Percentiles rank a stretch among this genome's conserved stretches.
Evolutionary conservation across 2,113 vertebrate genomes (phyloP).

Genomic region (Halcyon malimbica): DNA sequence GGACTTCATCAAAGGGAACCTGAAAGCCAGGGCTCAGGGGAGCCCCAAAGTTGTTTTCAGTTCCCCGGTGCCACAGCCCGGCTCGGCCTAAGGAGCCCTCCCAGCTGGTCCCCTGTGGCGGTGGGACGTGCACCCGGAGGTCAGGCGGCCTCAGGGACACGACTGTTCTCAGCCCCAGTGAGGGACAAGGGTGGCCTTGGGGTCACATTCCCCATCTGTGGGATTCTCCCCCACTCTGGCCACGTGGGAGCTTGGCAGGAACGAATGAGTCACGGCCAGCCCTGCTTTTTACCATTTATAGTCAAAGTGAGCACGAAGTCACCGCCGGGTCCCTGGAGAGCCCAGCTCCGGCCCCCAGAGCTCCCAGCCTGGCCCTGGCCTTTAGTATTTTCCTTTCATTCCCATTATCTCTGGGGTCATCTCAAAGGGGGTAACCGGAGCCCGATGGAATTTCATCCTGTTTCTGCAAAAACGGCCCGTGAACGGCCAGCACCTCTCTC

Average conservation of each 20-base stretch:
- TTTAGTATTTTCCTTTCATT: conserved; percentile 49
- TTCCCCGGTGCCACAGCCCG: rapidly evolving
- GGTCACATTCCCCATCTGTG: conserved; percentile 29
- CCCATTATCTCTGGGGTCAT: conserved; percentile 47
- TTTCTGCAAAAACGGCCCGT: neutral
- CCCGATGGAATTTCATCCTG: conserved; percentile 2
- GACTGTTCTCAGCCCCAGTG: neutral
- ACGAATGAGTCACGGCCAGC: conserved; percentile 41
- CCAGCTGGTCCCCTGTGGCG: rapidly evolving
- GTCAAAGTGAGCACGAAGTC: conserved; percentile 54
- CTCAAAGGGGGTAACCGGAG: conserved; percentile 17
- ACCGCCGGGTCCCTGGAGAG: conserved; percentile 34
- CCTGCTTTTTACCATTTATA: conserved; percentile 69
- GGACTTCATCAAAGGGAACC: neutral
- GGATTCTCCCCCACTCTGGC: conserved; percentile 38
- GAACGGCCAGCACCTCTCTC: neutral
- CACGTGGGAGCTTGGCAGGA: conserved; percentile 38
- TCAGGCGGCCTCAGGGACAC: neutral
- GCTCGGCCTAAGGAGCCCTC: neutral
- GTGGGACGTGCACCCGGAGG: neutral
- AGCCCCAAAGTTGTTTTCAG: neutral
- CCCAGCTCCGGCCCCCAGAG: neutral
- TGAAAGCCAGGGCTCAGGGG: neutral
- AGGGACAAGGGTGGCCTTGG: neutral
- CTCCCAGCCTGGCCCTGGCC: conserved; percentile 27